Conservation (phyloP, 2,113 vertebrate species). For the Epinephelus cyanopodus region DNA sequence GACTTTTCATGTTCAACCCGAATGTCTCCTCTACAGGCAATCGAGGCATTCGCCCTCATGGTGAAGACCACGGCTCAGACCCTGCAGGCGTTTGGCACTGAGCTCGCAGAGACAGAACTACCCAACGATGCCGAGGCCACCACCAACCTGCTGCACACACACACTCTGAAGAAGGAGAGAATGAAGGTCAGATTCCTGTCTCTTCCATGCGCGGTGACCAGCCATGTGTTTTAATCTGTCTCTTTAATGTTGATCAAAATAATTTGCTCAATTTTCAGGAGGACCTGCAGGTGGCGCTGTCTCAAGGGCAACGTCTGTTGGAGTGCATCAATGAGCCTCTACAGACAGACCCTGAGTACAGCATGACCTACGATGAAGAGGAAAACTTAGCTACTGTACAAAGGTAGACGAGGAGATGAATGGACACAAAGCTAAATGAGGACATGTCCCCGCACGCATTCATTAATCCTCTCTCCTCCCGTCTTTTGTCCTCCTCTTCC, state of each 20-base stretch:
- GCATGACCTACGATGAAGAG: constrained; percentile 91
- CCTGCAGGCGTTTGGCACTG: constrained; percentile 94
- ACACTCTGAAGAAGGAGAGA: constrained; percentile 89
- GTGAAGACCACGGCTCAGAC: constrained; percentile 97
- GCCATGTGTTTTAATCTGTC: too few species aligned
- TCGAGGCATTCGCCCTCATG: constrained; percentile 96
- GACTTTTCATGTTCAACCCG: background rate
- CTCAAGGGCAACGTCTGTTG: constrained; percentile 88
- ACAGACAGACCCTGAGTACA: constrained; percentile 86
- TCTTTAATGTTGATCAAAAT: background rate
- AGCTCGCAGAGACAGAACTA: constrained; percentile 95
- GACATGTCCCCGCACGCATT: background rate
- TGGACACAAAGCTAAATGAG: background rate
- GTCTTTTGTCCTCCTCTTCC: background rate
- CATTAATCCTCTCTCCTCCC: background rate
- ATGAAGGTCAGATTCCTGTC: constrained; percentile 89
- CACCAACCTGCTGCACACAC: constrained; percentile 86
- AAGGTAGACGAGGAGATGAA: constrained; percentile 83
- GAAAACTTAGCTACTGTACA: constrained; percentile 93
- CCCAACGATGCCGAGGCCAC: constrained; percentile 93
- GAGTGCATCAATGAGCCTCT: constrained; percentile 90
- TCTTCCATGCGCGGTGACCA: background rate
- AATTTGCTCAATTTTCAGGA: constrained; percentile 77
- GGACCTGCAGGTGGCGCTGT: constrained; percentile 89
- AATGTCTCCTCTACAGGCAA: constrained; percentile 84